Evolutionary conservation across 2,888 invertebrate genomes (phyloP), one percentile per base, ranked within the genome.

Genomic region (Apodemia duryi): DNA sequence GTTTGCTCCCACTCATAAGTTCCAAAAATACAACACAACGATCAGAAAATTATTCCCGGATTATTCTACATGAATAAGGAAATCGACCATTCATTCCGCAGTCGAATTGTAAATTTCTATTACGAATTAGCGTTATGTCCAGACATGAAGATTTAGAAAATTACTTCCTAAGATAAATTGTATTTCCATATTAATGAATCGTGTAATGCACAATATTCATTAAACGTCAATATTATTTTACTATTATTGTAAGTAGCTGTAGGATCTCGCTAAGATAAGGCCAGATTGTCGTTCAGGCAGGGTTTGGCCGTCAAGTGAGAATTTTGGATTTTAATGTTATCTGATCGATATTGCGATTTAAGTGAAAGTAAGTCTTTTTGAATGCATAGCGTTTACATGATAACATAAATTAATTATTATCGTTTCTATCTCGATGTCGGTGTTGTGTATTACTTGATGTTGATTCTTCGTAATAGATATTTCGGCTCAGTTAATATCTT

Each of bases 181-280:
- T 63, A 61, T 63, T 61, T 67, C 61, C 57, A 67, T 65, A 43
- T 75, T 73, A 72, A 75, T 74, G 76, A 77, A 77, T 77, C 74
- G 72, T 77, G 74, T 76, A 75, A 68, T 82, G 84, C 86, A 86
- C 85, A 75, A 73, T 81, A 77, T 57, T 57, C 80, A 77, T 79
- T 74, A 77, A 75, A 81, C 78, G 82, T 85, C 84, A 85, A 84
- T 86, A 83, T 83, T 83, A 77, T 78, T 82, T 77, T 83, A 82
- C 74, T 80, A 75, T 74, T 85, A 85, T 83, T 82, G 73, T 74
- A 76, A 76, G 78, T 84, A 85, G 83, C 69, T 86, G 84, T 82
- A 74, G 69, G 73, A 76, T 71, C 77, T 70, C 70, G 70, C 72
- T 77, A 81, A 77, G 83, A 82, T 80, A 74, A 72, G 81, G 77